Evolutionary conservation across 2,797 vertebrate genomes (phyloP), one percentile per base, ranked within the genome.

Genomic region (Synaphobranchus kaupii): DNA sequence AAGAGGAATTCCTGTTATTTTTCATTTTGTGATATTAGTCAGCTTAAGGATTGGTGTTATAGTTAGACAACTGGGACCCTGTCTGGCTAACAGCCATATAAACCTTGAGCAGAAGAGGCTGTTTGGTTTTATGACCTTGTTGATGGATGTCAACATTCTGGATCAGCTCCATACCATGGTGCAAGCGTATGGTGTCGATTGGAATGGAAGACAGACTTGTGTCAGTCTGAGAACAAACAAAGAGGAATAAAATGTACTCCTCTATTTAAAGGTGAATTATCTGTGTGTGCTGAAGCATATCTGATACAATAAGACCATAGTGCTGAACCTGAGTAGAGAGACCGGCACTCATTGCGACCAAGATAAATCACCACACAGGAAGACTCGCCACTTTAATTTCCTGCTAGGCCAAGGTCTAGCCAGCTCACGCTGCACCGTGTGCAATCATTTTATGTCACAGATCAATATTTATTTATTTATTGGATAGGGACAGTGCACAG

Each of bases 361-460:
- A 91, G 86, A 92, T 88, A 66, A 89, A 89, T 89, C 66, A 84
- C 88, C 22, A 25, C 63, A 85, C 25, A 84, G 68, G 22, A 87
- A 88, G 73, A 48, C 81, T 87, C 84, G 44, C 87, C 78, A 85
- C 83, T 89, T 91, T 93, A 92, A 94, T 90, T 92, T 89, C 86
- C 88, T 87, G 50, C 71, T 82, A 85, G 87, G 82, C 85, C 82
- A 48, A 90, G 76, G 84, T 88, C 47, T 87, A 17, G 63, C 80
- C n/a, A 78, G 80, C 44, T 86, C 87, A 80, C 17, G 50, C 44
- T 80, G 44, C 39, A 25, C 17, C 44, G 54, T 25, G 50, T 31
- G 78, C 73, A 88, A 85, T 68, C 56, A 84, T 89, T 90, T 83
- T 66, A 73, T 93, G 47, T 84, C 89, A 91, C 92, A 86, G 90